Percentiles rank a stretch among this genome's conserved stretches.
phyloP scores from a whole-genome alignment of 1,140 invertebrate species.

The Drosophila triauraria region DNA sequence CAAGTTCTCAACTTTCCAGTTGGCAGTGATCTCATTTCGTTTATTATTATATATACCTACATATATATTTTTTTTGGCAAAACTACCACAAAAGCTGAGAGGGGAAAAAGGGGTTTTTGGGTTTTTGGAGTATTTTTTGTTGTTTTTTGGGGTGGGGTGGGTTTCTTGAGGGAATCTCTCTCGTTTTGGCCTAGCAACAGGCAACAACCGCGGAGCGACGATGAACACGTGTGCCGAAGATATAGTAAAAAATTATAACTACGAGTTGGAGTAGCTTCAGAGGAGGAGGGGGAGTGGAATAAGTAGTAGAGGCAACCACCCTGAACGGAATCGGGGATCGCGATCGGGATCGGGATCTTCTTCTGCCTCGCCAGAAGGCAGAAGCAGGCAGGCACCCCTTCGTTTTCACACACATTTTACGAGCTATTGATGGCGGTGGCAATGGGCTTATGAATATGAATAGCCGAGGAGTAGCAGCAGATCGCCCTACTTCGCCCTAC shows the following conservation, averaged over 20 bases:
- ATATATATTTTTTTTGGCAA: conserved; percentile 24
- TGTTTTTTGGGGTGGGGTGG: conserved; percentile 6
- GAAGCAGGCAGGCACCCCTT: conserved; percentile 43
- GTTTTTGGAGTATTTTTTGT: conserved; percentile 16
- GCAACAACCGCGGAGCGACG: conserved; percentile 28
- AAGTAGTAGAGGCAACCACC: conserved; percentile 55
- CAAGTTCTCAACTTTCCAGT: conserved; percentile 52
- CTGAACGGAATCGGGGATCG: conserved; percentile 48
- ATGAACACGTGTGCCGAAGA: conserved; percentile 64
- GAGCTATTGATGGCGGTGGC: conserved; percentile 77
- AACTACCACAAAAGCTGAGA: conserved; percentile 51
- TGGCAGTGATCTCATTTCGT: conserved; percentile 52
- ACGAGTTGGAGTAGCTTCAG: conserved; percentile 1
- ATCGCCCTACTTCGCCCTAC: conserved; percentile 20
- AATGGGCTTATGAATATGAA: conserved; percentile 79
- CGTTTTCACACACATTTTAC: conserved; percentile 77
- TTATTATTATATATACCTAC: conserved; percentile 18
- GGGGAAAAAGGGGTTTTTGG: conserved; percentile 1
- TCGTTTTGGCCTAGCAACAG: conserved; percentile 63
- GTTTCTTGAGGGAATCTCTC: conserved; percentile 19
- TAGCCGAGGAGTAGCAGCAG: conserved; percentile 30
- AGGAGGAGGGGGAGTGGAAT: conserved; percentile 1
- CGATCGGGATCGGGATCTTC: conserved; percentile 14
- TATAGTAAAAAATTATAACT: conserved; percentile 18
- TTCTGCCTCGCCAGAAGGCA: conserved; percentile 6